Conservation (phyloP, 2,113 vertebrate species). For the Tetrax tetrax region DNA sequence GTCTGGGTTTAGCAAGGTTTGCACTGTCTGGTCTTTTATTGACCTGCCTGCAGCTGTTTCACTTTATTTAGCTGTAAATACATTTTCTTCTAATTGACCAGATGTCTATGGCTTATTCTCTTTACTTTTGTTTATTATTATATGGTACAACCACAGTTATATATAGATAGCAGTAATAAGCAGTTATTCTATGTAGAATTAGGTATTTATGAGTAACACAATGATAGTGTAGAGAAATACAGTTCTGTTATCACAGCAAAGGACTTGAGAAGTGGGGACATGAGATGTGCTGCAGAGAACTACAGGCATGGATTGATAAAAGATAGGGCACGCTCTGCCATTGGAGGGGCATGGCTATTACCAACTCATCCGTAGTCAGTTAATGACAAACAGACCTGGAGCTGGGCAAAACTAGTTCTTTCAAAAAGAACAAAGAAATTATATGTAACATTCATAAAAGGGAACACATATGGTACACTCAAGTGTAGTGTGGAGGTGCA, state of each 20-base stretch:
- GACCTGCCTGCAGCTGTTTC: not conserved
- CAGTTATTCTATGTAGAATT: not conserved
- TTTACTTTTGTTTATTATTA: not conserved
- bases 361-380: not conserved
- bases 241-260: not conserved
- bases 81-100: not conserved
- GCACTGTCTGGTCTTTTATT: not conserved
- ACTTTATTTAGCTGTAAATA: not conserved
- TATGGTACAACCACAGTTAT: not conserved
- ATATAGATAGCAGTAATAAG: not conserved
- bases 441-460: not conserved
- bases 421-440: not conserved
- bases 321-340: accelerated
- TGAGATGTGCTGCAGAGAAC: not conserved
- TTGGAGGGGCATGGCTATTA: not conserved
- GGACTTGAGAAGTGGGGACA: not conserved
- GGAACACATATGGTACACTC: not conserved
- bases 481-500: accelerated
- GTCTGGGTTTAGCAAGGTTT: not conserved
- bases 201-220: not conserved
- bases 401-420: not conserved
- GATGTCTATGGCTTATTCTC: not conserved
- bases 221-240: not conserved
- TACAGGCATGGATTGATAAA: accelerated
- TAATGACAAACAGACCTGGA: not conserved